These are phyloP conservation scores for Oithona nana DNA, from an alignment of 2,888 invertebrate genomes.

Conservation along the genomic window DNA sequence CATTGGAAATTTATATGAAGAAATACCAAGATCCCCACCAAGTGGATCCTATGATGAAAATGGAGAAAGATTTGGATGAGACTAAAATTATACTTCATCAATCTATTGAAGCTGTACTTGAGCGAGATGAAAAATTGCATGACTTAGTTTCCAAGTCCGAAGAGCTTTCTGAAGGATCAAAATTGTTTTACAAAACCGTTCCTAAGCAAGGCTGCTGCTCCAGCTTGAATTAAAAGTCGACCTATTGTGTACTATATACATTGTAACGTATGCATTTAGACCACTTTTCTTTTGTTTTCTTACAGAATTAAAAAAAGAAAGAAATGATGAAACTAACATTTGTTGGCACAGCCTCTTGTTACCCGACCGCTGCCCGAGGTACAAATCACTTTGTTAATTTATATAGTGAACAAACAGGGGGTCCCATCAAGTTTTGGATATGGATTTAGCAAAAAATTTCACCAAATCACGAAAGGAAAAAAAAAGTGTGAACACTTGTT, in stretches of 20 bases:
- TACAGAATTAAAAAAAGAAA: not conserved
- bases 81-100: slow-evolving; percentile 89
- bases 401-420: too few species aligned
- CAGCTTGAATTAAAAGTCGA: not conserved
- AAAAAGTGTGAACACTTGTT: too few species aligned
- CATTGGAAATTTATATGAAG: slow-evolving; percentile 42
- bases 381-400: too few species aligned
- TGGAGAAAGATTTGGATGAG: slow-evolving; percentile 93
- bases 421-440: too few species aligned
- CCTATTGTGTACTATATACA: not conserved
- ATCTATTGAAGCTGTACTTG: slow-evolving; percentile 85
- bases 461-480: too few species aligned
- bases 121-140: slow-evolving; percentile 93
- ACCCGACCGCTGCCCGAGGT: slow-evolving; percentile 23
- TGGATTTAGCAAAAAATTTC: too few species aligned
- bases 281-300: not conserved
- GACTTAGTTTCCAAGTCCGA: slow-evolving; percentile 93
- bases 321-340: slow-evolving; percentile 21
- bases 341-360: slow-evolving; percentile 24
- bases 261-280: not conserved
- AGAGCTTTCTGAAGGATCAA: slow-evolving; percentile 83
- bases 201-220: slow-evolving; percentile 81
- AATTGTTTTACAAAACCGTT: slow-evolving; percentile 96
- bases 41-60: slow-evolving; percentile 93
- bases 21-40: slow-evolving; percentile 91